A percentile compares a stretch with the other conserved stretches of the same genome.
Evolutionary conservation across 2,797 vertebrate genomes (phyloP).

Genomic region (Eurystomus glaucurus): DNA sequence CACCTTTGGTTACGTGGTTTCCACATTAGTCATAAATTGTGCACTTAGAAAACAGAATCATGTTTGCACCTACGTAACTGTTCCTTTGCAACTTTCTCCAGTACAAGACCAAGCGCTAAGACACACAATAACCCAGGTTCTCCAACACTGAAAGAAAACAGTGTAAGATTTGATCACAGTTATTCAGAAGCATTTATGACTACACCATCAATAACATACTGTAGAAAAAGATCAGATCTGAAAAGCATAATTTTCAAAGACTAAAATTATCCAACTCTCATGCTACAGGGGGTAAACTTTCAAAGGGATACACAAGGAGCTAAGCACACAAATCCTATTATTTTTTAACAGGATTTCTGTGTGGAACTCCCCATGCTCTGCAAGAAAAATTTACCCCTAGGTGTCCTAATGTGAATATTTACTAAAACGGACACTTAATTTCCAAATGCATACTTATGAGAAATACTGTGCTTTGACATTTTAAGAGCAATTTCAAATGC

Average conservation of each 20-base stretch:
- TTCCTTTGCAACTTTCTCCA: not conserved
- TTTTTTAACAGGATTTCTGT: constrained; percentile 62
- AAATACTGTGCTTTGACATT: not conserved
- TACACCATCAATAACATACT: not conserved
- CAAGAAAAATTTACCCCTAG: constrained; percentile 34
- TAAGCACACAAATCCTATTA: constrained; percentile 62
- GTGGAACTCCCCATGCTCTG: not conserved
- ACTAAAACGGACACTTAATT: constrained; percentile 54
- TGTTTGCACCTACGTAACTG: not conserved
- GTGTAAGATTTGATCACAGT: not conserved
- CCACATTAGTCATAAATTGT: not conserved
- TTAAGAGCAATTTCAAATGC: not conserved
- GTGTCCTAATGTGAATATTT: constrained; percentile 48
- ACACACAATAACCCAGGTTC: not conserved
- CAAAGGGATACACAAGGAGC: constrained; percentile 42
- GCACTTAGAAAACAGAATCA: not conserved
- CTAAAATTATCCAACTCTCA: constrained; percentile 46
- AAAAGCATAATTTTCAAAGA: constrained; percentile 46
- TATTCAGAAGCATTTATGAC: constrained; percentile 24
- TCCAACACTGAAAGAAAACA: constrained; percentile 2
- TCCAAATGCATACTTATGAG: constrained; percentile 15
- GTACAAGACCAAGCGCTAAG: not conserved
- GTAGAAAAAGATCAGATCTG: constrained; percentile 36
- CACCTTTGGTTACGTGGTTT: not conserved
- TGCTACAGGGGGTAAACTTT: constrained; percentile 58